Conservation (phyloP, 2,888 invertebrate species). For the Podabrus alpinus region DNA sequence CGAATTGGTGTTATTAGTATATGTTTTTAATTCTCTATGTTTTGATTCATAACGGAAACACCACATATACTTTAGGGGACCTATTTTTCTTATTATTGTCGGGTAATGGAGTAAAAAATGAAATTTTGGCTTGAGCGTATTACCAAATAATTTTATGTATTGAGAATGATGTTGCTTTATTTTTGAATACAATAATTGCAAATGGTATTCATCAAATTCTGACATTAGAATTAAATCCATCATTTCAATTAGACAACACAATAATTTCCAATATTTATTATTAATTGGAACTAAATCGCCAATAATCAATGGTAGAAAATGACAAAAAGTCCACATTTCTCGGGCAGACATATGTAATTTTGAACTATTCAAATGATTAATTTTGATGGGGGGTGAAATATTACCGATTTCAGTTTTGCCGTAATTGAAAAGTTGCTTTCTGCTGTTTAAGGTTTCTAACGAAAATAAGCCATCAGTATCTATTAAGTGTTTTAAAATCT, state of each 20-base stretch:
- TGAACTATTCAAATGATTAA: not conserved
- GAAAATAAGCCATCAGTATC: too few species aligned
- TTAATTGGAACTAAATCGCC: not conserved
- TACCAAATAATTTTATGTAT: not conserved
- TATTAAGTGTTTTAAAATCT: too few species aligned
- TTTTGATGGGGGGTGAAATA: not conserved
- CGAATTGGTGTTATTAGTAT: not conserved
- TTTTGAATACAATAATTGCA: not conserved
- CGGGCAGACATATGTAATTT: slow-evolving; percentile 1
- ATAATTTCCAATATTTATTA: slow-evolving; percentile 2
- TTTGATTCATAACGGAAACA: not conserved
- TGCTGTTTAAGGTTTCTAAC: too few species aligned
- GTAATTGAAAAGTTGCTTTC: too few species aligned
- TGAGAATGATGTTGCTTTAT: not conserved
- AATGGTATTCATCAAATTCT: not conserved
- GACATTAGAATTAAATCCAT: not conserved
- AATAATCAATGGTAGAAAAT: not conserved
- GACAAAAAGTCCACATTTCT: not conserved
- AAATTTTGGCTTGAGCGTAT: not conserved
- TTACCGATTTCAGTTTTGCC: not conserved
- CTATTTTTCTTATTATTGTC: not conserved
- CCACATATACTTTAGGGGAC: not conserved
- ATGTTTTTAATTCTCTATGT: not conserved
- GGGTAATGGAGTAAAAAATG: not conserved
- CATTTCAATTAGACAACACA: not conserved